Conservation (phyloP, 2,888 invertebrate genomes). For the Helleia helle region DNA sequence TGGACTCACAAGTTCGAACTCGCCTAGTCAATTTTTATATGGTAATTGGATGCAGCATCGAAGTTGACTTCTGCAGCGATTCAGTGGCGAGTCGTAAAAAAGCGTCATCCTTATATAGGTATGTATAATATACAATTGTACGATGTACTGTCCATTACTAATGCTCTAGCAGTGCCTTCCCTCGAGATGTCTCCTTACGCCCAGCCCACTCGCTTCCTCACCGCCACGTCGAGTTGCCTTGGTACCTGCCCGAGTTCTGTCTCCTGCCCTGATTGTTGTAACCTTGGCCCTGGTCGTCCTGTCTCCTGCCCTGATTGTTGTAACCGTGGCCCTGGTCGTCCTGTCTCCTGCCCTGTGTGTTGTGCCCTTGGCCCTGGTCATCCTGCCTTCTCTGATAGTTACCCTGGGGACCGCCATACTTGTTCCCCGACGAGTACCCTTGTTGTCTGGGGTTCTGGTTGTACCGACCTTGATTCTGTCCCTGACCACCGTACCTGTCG, state of each 20-base stretch:
- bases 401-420: slow-evolving; percentile 11
- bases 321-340: slow-evolving; percentile 10
- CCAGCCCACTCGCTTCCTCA: slow-evolving; percentile 10
- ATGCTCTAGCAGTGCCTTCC: no score
- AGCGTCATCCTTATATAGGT: no score
- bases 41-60: no score
- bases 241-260: slow-evolving; percentile 21
- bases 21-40: no score
- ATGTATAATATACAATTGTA: no score
- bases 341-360: slow-evolving; percentile 10
- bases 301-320: slow-evolving; percentile 3
- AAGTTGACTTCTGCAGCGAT: no score
- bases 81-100: no score
- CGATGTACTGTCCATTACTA: no score
- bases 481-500: not conserved
- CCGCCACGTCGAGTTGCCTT: slow-evolving; percentile 27
- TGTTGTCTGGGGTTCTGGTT: slow-evolving; percentile 19
- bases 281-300: slow-evolving; percentile 17
- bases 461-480: slow-evolving; percentile 2
- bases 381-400: slow-evolving; percentile 10
- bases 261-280: slow-evolving; percentile 16
- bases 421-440: slow-evolving; percentile 9
- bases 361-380: slow-evolving; percentile 9
- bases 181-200: not conserved
- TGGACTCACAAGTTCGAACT: no score